Conservation (phyloP, 1,140 invertebrate species). For the Drosophila neocordata region DNA sequence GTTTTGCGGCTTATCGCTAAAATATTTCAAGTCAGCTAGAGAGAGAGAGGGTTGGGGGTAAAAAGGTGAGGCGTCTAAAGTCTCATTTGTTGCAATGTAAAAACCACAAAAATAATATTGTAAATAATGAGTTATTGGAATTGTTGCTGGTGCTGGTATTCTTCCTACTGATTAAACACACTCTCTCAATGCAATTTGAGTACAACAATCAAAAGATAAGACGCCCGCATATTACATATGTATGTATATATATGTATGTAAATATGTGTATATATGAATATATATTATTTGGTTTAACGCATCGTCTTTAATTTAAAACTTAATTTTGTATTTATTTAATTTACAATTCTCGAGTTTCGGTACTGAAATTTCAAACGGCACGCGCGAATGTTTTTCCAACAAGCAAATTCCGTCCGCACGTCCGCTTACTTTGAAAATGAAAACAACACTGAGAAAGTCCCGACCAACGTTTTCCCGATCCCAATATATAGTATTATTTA, state of each 20-base stretch:
- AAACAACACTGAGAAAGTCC: background rate
- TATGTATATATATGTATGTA: background rate
- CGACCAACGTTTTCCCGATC: background rate
- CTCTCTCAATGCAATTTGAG: slow-evolving; percentile 1
- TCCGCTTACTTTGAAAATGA: background rate
- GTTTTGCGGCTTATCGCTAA: slow-evolving; percentile 8
- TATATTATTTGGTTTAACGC: background rate
- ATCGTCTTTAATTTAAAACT: background rate
- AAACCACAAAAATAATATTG: slow-evolving; percentile 7
- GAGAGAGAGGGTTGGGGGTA: background rate
- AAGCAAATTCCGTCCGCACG: background rate
- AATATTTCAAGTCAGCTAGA: background rate
- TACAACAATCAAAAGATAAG: slow-evolving; percentile 9
- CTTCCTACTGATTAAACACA: slow-evolving; percentile 1
- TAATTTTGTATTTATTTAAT: background rate
- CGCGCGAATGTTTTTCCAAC: background rate
- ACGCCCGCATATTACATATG: background rate
- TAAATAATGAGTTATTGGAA: background rate
- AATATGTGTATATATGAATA: too few species aligned
- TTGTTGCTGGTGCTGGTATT: background rate
- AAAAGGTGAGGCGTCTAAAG: background rate
- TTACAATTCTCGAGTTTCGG: background rate
- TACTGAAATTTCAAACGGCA: background rate
- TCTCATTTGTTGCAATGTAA: slow-evolving; percentile 4
- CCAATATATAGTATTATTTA: too few species aligned